Percentiles rank a stretch among this genome's conserved stretches.
Conservation (phyloP, 2,888 invertebrate genomes). For the Xestia rhomboidea region DNA sequence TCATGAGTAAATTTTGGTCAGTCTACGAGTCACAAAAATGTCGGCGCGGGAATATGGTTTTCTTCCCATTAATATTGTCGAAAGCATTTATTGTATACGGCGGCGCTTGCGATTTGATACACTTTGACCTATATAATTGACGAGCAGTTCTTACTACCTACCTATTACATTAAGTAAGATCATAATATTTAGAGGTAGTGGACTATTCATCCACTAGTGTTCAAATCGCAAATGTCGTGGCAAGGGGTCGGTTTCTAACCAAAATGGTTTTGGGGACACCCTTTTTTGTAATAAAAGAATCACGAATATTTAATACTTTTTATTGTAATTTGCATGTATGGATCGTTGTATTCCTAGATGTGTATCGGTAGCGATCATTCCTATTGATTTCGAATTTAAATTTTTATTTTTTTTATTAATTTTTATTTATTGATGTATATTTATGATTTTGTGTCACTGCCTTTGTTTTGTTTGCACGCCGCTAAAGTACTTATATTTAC, state of each 20-base stretch:
- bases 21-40: slow-evolving; percentile 57
- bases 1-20: slow-evolving; percentile 19
- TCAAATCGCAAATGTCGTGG: slow-evolving; percentile 66
- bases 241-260: slow-evolving; percentile 80
- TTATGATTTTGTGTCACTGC: slow-evolving; percentile 71
- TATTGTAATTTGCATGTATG: slow-evolving; percentile 77
- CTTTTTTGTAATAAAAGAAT: slow-evolving; percentile 63
- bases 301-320: slow-evolving; percentile 64
- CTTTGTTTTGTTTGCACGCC: slow-evolving; percentile 69
- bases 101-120: slow-evolving; percentile 70
- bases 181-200: slow-evolving; percentile 12
- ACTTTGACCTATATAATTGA: slow-evolving; percentile 17
- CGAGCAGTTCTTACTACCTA: slow-evolving; percentile 8
- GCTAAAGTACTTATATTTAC: slow-evolving; percentile 64
- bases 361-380: slow-evolving; percentile 82
- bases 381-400: slow-evolving; percentile 86
- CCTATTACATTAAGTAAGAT: slow-evolving; percentile 14
- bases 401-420: slow-evolving; percentile 69
- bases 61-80: slow-evolving; percentile 73
- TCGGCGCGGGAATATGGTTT: slow-evolving; percentile 72
- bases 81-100: slow-evolving; percentile 81
- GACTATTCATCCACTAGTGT: slow-evolving; percentile 19
- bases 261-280: slow-evolving; percentile 79
- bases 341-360: slow-evolving; percentile 78
- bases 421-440: slow-evolving; percentile 68